Evolutionary conservation across 1,140 invertebrate species (phyloP).

Genomic region (Aphidius gifuensis): DNA sequence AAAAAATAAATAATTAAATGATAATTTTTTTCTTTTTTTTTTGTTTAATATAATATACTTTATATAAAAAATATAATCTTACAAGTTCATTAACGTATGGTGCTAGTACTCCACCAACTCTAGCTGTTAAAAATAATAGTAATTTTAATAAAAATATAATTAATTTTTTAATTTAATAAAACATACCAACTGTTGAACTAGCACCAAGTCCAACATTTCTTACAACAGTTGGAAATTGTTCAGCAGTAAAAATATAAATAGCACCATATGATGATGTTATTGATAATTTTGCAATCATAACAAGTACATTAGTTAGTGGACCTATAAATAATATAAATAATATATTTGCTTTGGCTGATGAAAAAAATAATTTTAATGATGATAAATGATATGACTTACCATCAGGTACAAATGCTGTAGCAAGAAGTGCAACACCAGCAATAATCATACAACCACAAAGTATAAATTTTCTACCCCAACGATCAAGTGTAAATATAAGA

Average conservation of each 20-base stretch:
- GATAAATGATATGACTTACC: conserved; percentile 39
- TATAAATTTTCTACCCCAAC: conserved; percentile 69
- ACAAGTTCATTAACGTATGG: conserved; percentile 68
- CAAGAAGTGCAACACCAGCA: conserved; percentile 62
- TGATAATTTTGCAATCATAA: conserved; percentile 79
- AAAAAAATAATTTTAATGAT: not conserved
- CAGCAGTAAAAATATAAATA: conserved; percentile 77
- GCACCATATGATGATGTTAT: conserved; percentile 79
- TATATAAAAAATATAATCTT: conserved; percentile 26
- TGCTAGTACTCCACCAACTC: conserved; percentile 74
- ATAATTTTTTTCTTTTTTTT: not conserved
- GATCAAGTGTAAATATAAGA: conserved; percentile 67
- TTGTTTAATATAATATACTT: not conserved
- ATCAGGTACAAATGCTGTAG: conserved; percentile 60
- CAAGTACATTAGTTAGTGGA: conserved; percentile 53
- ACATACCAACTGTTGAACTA: conserved; percentile 62
- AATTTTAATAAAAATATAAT: too few species aligned
- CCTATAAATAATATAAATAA: too few species aligned
- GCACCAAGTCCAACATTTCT: conserved; percentile 76
- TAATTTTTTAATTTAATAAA: too few species aligned
- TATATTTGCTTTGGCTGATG: too few species aligned
- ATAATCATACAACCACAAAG: conserved; percentile 69
- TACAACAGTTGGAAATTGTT: conserved; percentile 82
- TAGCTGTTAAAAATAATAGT: conserved; percentile 46
- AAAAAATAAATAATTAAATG: conserved; percentile 29